Base-by-base conservation (phyloP, 2,888 invertebrate species). In the Alentia gelatinosa region DNA sequence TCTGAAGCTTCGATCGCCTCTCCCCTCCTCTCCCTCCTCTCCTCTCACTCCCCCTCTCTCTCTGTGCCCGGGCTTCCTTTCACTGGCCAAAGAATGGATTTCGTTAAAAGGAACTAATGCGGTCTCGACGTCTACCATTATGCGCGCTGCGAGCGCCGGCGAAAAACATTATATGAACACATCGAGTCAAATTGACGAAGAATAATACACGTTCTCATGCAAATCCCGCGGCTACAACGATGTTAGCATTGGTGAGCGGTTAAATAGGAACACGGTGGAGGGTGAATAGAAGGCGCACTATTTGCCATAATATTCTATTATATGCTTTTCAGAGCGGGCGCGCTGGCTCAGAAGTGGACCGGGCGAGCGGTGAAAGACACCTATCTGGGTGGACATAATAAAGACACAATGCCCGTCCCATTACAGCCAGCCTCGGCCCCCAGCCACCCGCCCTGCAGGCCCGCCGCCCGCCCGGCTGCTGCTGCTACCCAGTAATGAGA, bases 221-320 rank as follows among this genome's bases (percentile, higher is more conserved):
- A 89, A 89, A 89, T 89, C 23, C 12, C 83, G 35, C 40, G 39
- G 83, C 35, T 26, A 30, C 56, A n/a, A 5, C 23, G 83, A 83
- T 83, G 83, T 39, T 37, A 83, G 83, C 83, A 35, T 35, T 83
- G 83, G 35, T 1, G 40, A 5, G 86, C 30, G 42, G 30, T 30
- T 86, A 47, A 86, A 86, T 47, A 86, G 86, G 47, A 47, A 47
- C 47, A 26, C 26, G 5, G 86, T 23, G 86, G 42, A n/a, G 33
- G 35, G 26, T 86, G 86, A 47, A 42, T 86, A 30, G 86, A n/a
- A 86, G 86, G 42, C 42, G 47, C 42, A 47, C 42, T 86, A 86
- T 86, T 86, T 86, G 47, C 86, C 86, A 86, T 86, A 86, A 86
- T 86, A 86, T 86, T 86, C 86, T 86, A 86, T 86, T 86, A 86